Conservation (phyloP, 2,888 invertebrate species). For the Aphodius granarius region DNA sequence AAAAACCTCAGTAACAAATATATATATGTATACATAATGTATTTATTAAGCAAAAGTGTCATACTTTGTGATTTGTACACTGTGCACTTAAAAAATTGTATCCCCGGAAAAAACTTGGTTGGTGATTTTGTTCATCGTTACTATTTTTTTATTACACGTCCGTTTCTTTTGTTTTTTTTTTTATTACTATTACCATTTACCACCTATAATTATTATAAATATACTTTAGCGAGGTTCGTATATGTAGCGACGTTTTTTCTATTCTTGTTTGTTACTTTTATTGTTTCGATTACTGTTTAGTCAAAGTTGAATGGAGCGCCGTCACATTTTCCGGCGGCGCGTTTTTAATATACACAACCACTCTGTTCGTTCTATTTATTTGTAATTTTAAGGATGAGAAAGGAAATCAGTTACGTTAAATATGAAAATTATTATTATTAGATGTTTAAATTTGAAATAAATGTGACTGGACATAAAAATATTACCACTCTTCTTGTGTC, state of each 20-base stretch:
- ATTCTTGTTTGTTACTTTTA: background rate
- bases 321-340: background rate
- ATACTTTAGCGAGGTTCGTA: background rate
- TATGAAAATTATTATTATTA: constrained; percentile 48
- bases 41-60: constrained; percentile 40
- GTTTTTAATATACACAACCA: background rate
- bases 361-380: constrained; percentile 36
- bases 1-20: background rate
- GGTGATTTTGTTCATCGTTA: background rate
- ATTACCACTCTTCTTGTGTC: constrained; percentile 2
- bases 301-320: background rate
- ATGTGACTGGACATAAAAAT: constrained; percentile 48
- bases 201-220: background rate
- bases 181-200: no score
- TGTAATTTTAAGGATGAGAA: constrained; percentile 44
- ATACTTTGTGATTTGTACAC: constrained; percentile 50
- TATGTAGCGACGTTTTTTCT: background rate
- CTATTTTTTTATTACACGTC: background rate
- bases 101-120: constrained; percentile 31
- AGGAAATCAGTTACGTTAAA: constrained; percentile 42
- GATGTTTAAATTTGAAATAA: constrained; percentile 54
- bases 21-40: background rate
- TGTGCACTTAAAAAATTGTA: constrained; percentile 47
- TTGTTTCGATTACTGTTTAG: constrained; percentile 12
- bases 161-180: background rate